Base-by-base conservation (phyloP, 2,113 vertebrate species). In the Tursiops truncatus region DNA sequence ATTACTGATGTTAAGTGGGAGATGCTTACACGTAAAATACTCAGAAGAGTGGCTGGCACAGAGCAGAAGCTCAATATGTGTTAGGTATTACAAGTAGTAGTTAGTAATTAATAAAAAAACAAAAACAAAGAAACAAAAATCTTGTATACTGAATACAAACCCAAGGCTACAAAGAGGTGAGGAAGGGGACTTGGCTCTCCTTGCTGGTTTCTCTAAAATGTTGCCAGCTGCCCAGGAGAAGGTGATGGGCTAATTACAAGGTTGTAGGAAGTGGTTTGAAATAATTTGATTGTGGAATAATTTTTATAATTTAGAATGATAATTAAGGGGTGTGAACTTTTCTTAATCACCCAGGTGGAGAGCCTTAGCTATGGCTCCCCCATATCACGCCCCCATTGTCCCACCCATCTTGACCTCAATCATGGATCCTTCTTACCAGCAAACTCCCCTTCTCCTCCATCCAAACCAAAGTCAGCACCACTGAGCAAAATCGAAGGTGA, bases 301-400 rank as follows among this genome's bases (percentile, higher is more conserved):
- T 87, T 95, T 97, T 97, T 92, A 95, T 50, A 95, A 93, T 95
- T 97, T 70, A 89, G 68, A 76, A 89, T 74, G 80, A 47, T 60
- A 94, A 95, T 96, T 83, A 97, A 92, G 95, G 47, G 84, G 79
- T 84, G 53, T 31, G 65, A 79, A 71, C 56, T 36, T 74, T 80
- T 94, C 83, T 95, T 92, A 79, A 84, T 67, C 41, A 56, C 20
- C 23, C 50, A 85, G 89, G 70, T 56, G 13, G 76, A 90, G 26
- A 88, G 47, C 68, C 67, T 93, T n/a, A 18, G 95, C 82, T 15
- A 41, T 13, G 1, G 62, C 50, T 76, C 47, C 65, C 31, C 71
- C n/a, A 13, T 3, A 41, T 68, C 28, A 13, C 36, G 28, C 15
- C n/a, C 18, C 18, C 2, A 23, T 3, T 5, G n/a, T 36, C 38